Evolutionary conservation across 2,797 vertebrate genomes (phyloP).

Genomic region (Selene dorsalis): DNA sequence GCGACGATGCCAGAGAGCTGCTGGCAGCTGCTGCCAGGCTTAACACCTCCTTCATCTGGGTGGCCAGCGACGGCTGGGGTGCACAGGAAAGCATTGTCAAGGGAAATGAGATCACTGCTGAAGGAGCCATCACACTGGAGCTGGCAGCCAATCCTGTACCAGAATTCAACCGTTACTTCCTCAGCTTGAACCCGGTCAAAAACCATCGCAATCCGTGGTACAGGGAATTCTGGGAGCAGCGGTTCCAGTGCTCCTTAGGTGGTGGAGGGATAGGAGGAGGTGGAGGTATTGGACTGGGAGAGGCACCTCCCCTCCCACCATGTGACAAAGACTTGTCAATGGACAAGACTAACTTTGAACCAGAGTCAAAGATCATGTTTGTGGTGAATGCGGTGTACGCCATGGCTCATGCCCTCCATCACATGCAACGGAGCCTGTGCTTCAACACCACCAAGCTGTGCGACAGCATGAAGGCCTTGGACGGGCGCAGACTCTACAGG

Average conservation of each 20-base stretch:
- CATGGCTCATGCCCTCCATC: conserved; percentile 95
- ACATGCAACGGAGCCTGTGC: conserved; percentile 94
- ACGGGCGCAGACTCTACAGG: conserved; percentile 94
- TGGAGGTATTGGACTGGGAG: conserved; percentile 62
- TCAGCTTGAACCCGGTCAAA: conserved; percentile 89
- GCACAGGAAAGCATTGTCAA: conserved; percentile 97
- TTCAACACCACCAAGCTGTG: conserved; percentile 95
- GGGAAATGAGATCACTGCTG: conserved; percentile 93
- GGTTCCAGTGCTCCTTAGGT: conserved; percentile 93
- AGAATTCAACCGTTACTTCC: conserved; percentile 95
- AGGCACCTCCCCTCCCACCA: conserved; percentile 62
- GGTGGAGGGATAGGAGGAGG: conserved; percentile 71
- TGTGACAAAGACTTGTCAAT: conserved; percentile 91
- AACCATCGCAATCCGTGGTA: conserved; percentile 98
- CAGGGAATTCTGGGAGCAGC: conserved; percentile 98
- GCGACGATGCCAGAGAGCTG: conserved; percentile 95
- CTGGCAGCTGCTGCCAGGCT: conserved; percentile 93
- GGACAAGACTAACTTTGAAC: conserved; percentile 92
- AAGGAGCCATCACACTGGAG: conserved; percentile 96
- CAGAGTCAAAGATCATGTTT: conserved; percentile 99
- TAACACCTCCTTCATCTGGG: conserved; percentile 97
- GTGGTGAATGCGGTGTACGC: conserved; percentile 98
- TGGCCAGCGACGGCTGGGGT: conserved; percentile 98
- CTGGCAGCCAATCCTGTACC: conserved; percentile 92
- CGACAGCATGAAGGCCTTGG: conserved; percentile 93